These are phyloP conservation scores for Rhegmatorhina hoffmannsi DNA, from an alignment of 2,113 vertebrate genomes.

Conservation along the genomic window DNA sequence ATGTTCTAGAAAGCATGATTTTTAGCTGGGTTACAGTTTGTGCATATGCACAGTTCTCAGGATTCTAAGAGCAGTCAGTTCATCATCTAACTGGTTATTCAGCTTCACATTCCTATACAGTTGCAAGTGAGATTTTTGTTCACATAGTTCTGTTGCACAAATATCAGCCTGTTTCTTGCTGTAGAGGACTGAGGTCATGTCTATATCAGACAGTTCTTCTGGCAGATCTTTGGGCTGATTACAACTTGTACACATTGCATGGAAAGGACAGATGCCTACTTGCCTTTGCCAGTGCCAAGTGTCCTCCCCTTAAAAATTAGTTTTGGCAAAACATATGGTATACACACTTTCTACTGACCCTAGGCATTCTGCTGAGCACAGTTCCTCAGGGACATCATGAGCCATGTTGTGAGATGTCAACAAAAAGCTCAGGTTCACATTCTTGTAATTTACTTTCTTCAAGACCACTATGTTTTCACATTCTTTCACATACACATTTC, in stretches of 20 bases:
- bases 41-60: neutral
- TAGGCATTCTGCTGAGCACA: neutral
- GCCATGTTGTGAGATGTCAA: neutral
- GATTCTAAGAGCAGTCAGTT: neutral
- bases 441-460: neutral
- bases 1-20: neutral
- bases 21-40: neutral
- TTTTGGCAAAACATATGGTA: neutral
- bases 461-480: neutral
- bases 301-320: neutral
- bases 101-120: neutral
- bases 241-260: neutral
- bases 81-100: neutral
- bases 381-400: neutral
- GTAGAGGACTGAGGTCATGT: constrained; percentile 45
- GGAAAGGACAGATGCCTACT: neutral
- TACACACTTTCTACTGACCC: neutral
- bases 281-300: neutral
- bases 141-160: neutral
- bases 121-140: neutral
- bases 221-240: constrained; percentile 8
- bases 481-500: neutral
- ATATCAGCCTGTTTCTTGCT: neutral
- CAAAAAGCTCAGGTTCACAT: neutral
- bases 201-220: constrained; percentile 14